Evolutionary conservation across 2,888 invertebrate species (phyloP), one percentile per base, ranked within the genome.

Genomic region (Didymodactylos carnosus): DNA sequence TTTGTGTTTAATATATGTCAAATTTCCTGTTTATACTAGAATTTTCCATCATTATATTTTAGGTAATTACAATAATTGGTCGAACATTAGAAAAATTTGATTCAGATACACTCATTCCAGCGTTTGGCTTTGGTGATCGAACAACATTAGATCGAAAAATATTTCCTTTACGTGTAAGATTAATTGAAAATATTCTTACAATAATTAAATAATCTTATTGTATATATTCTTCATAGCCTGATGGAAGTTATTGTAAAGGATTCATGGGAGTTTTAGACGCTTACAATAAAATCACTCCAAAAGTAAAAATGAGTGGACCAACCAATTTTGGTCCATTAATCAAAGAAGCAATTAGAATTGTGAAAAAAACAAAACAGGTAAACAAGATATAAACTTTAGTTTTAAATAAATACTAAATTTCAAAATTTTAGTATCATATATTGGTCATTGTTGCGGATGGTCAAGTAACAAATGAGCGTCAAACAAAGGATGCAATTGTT

Each of bases 321-420:
- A 86, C 86, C 43, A 86, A 84, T 78, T 85, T 86, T 77, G 85
- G 85, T 0, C 86, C 86, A 3, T 79, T 86, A 49, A 86, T 86
- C 73, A 78, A 83, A 75, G 81, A 83, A 73, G 84, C 85, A 10
- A 83, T 85, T 69, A 82, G 84, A 71, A 83, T 84, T 70, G 85
- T 85, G 72, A 81, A 82, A 75, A 78, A 78, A 75, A 80, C 82
- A 14, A 29, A 35, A 35, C 69, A 75, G 29, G 72, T 46, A 71
- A 71, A 19, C 14, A 5, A 5, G 19, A 3, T 7, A 69, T n/a
- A 27, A 10, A 23, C 11, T 5, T 40, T 70, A 14, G 6, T 27
- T 27, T 39, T 69, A 0, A n/a, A n/a, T n/a, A n/a, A n/a, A 46
- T 19, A 16, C 46, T 16, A 46, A 16, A 16, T 16, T 19, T 16